phyloP scores from a whole-genome alignment of 2,888 invertebrate genomes.

The Periphyllus acericola region DNA sequence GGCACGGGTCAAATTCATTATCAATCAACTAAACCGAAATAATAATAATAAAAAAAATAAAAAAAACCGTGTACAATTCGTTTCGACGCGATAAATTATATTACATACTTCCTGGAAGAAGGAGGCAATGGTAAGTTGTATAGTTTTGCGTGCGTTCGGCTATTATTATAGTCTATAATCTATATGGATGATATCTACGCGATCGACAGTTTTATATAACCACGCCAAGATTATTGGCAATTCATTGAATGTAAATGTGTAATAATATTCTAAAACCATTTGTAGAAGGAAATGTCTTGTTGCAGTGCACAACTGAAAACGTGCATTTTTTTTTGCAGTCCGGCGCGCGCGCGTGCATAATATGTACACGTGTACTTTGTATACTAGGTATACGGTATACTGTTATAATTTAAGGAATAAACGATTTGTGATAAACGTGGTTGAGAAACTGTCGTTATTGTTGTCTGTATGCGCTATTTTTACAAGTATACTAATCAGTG shows the following conservation, averaged over 20 bases:
- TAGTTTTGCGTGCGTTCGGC: not conserved
- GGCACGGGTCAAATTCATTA: constrained; percentile 25
- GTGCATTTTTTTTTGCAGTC: too few species aligned
- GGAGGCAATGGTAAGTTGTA: not conserved
- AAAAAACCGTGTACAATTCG: not conserved
- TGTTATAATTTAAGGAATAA: not conserved
- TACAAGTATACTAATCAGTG: constrained; percentile 8
- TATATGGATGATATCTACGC: not conserved
- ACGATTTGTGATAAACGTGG: constrained; percentile 33
- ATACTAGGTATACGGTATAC: too few species aligned
- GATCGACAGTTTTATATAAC: not conserved
- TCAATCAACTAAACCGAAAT: constrained; percentile 19
- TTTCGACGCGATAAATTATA: constrained; percentile 16
- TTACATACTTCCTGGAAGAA: not conserved
- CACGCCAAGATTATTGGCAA: not conserved
- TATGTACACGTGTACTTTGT: too few species aligned
- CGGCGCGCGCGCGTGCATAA: too few species aligned
- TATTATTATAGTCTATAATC: too few species aligned
- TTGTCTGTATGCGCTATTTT: constrained; percentile 32
- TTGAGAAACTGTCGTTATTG: constrained; percentile 42
- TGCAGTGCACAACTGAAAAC: not conserved
- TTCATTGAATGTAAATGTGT: not conserved
- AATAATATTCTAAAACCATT: not conserved
- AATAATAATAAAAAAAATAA: not conserved
- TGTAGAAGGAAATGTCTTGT: not conserved